phyloP scores from a whole-genome alignment of 2,888 invertebrate species.

The Zonitis immaculata region DNA sequence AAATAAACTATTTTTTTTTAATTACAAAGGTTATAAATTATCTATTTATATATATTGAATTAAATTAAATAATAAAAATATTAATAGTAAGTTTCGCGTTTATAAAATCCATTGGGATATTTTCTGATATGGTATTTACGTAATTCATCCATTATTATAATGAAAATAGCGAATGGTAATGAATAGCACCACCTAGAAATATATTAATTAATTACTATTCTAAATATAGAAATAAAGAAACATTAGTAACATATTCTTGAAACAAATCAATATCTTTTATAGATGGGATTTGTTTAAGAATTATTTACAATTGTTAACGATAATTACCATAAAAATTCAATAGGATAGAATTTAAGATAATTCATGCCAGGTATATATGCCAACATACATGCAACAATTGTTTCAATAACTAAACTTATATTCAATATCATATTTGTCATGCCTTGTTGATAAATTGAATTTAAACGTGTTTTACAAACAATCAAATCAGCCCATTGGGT shows the following conservation, averaged over 20 bases:
- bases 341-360: conserved; percentile 62
- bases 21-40: too few species aligned
- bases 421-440: conserved; percentile 68
- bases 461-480: conserved; percentile 74
- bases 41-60: too few species aligned
- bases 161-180: conserved; percentile 69
- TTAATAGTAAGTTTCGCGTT: conserved; percentile 71
- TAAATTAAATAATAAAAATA: too few species aligned
- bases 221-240: too few species aligned
- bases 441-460: conserved; percentile 70
- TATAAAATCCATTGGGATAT: conserved; percentile 67
- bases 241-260: too few species aligned
- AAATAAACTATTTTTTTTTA: too few species aligned
- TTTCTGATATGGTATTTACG: conserved; percentile 68
- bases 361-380: conserved; percentile 64
- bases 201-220: too few species aligned
- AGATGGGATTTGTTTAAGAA: too few species aligned
- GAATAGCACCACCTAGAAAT: conserved; percentile 52
- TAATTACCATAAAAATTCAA: conserved; percentile 61
- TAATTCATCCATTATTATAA: conserved; percentile 73
- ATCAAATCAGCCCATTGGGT: conserved; percentile 76
- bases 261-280: too few species aligned
- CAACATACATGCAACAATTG: conserved; percentile 61
- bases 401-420: conserved; percentile 58
- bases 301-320: too few species aligned